A percentile compares a stretch with the other conserved stretches of the same genome.
phyloP scores from a whole-genome alignment of 2,113 vertebrate species.

The Larimichthys polyactis region DNA sequence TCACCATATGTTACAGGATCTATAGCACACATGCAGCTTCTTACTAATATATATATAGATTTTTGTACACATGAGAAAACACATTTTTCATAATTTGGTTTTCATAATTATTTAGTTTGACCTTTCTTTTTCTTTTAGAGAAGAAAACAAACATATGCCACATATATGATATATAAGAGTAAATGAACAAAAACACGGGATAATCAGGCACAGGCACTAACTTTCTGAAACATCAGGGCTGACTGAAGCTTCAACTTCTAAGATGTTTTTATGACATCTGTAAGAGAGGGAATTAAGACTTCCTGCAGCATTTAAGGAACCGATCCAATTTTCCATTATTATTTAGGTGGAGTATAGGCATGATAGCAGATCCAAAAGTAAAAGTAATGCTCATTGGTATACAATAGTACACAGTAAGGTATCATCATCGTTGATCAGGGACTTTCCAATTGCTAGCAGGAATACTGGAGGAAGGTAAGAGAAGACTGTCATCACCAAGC shows the following conservation, averaged over 20 bases:
- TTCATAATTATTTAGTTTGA: not conserved
- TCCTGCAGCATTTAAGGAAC: not conserved
- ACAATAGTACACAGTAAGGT: not conserved
- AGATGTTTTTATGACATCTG: not conserved
- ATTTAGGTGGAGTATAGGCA: conserved; percentile 66
- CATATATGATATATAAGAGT: not conserved
- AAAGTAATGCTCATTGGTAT: conserved; percentile 16
- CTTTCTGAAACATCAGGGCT: not conserved
- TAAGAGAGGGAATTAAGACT: not conserved
- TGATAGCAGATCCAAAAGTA: conserved; percentile 41
- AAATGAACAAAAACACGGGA: not conserved
- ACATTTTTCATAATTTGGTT: not conserved
- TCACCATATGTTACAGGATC: not conserved
- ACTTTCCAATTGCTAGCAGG: accelerated
- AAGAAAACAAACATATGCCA: not conserved
- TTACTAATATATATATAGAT: not conserved
- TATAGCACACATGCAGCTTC: not conserved
- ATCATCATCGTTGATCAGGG: accelerated
- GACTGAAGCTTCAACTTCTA: not conserved
- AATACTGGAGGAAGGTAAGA: conserved; percentile 64
- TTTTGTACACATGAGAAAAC: not conserved
- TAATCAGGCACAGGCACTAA: not conserved
- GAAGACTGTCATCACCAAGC: conserved; percentile 56
- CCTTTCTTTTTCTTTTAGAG: not conserved
- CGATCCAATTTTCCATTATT: conserved; percentile 27